Base-by-base conservation (phyloP, 2,888 invertebrate genomes). In the Zonitis immaculata region DNA sequence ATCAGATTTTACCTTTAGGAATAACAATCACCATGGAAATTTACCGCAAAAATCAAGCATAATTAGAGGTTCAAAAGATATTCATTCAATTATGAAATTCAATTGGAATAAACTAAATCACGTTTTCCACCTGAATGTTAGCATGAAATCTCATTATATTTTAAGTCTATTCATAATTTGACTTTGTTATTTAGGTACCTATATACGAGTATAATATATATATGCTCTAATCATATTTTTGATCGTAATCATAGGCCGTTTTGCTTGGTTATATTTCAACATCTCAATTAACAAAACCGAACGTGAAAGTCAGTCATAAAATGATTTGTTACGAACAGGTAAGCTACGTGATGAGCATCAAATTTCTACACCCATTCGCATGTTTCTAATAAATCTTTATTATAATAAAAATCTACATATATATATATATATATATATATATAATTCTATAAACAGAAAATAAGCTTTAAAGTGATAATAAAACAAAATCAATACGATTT, bases 261-360 rank as follows among this genome's bases (percentile, higher is more conserved):
- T 52, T 44, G 50, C 54, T 60, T n/a, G 50, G 58, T 60, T 61
- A 59, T 53, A 59, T 47, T 54, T 56, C 54, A 54, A 54, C 52
- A 55, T 57, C 58, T 47, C 59, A 58, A 61, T 61, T 59, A 61
- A 59, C 57, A 61, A 57, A 57, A 45, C 49, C 53, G 55, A 56
- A 61, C 59, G 61, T 59, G 57, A 59, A 52, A 52, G 54, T 56
- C 54, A 44, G 44, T 50, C 39, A 56, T 54, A 54, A 53, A 57
- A 53, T 54, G 39, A 56, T 51, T 57, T 57, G 32, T 39, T 49
- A 12, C 43, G 50, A 47, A 50, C 54, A 54, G 54, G 54, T 54
- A 49, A 35, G 16, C 35, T 49, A 54, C 54, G 54, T 54, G 54
- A 49, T 50, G 27, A 26, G 54, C 49, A 54, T 54, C 9, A 26